phyloP scores from a whole-genome alignment of 2,113 vertebrate species.

The Ammospiza caudacuta region DNA sequence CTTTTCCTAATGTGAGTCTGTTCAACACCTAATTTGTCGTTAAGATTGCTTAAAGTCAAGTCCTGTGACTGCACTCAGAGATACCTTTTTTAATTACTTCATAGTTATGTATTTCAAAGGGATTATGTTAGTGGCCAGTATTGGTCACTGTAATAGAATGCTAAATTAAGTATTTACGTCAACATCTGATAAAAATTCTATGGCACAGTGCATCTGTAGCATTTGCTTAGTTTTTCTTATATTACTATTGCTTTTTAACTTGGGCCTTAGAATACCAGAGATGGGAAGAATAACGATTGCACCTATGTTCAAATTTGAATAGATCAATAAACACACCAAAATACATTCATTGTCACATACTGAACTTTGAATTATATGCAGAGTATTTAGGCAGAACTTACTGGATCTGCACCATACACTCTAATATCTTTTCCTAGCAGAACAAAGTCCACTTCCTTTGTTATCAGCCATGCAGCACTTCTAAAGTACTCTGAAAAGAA shows the following conservation, averaged over 20 bases:
- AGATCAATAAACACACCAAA: not conserved
- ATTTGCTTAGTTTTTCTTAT: not conserved
- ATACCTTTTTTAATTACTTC: not conserved
- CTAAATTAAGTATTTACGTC: not conserved
- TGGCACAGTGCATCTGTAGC: not conserved
- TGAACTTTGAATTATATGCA: not conserved
- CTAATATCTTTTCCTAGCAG: not conserved
- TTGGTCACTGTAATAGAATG: not conserved
- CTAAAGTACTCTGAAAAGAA: conserved; percentile 17
- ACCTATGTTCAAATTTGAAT: not conserved
- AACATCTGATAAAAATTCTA: not conserved
- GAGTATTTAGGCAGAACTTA: not conserved
- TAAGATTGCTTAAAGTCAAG: not conserved
- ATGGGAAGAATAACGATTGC: not conserved
- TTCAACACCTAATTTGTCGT: not conserved
- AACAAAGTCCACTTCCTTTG: conserved; percentile 14
- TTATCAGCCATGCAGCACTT: not conserved
- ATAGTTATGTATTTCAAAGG: not conserved
- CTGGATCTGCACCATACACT: not conserved
- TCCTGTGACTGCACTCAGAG: not conserved
- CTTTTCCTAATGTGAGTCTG: not conserved
- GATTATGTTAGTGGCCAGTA: not conserved
- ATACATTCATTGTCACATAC: not conserved
- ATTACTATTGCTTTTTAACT: not conserved
- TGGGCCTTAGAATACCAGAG: not conserved